Conservation (phyloP, 2,888 invertebrate genomes). For the Blomia tropicalis region DNA sequence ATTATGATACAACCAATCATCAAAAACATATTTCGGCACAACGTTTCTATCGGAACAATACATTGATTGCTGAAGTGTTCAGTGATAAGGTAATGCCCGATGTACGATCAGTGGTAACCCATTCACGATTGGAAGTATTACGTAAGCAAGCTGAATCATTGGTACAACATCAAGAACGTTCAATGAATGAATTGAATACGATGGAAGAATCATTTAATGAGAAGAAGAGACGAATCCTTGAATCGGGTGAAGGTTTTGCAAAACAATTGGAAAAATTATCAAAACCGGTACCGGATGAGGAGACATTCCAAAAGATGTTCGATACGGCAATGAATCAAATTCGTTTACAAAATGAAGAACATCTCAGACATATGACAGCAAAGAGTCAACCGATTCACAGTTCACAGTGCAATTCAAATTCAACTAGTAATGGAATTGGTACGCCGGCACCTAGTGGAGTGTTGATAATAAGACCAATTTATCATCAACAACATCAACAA, state of each 20-base stretch:
- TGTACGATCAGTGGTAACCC: not conserved
- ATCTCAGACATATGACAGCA: too few species aligned
- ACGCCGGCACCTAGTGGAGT: too few species aligned
- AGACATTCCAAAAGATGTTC: not conserved
- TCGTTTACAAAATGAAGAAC: too few species aligned
- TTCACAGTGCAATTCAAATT: not conserved
- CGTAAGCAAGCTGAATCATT: conserved; percentile 6
- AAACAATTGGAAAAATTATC: not conserved
- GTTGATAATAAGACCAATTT: too few species aligned
- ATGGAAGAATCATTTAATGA: not conserved
- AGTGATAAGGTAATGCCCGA: conserved; percentile 9
- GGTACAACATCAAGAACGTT: not conserved
- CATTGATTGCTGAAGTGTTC: not conserved
- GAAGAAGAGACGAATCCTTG: not conserved
- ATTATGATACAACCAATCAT: not conserved
- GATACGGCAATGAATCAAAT: not conserved
- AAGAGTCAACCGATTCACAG: not conserved
- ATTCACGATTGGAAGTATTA: not conserved
- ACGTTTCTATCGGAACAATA: conserved; percentile 11
- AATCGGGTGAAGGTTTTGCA: not conserved
- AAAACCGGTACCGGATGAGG: not conserved
- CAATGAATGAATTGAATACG: not conserved
- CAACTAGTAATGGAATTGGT: too few species aligned
- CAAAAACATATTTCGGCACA: not conserved
- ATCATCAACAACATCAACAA: too few species aligned